These are phyloP conservation scores for Leptopilina clavipes DNA, from an alignment of 1,140 invertebrate species.

Conservation along the genomic window DNA sequence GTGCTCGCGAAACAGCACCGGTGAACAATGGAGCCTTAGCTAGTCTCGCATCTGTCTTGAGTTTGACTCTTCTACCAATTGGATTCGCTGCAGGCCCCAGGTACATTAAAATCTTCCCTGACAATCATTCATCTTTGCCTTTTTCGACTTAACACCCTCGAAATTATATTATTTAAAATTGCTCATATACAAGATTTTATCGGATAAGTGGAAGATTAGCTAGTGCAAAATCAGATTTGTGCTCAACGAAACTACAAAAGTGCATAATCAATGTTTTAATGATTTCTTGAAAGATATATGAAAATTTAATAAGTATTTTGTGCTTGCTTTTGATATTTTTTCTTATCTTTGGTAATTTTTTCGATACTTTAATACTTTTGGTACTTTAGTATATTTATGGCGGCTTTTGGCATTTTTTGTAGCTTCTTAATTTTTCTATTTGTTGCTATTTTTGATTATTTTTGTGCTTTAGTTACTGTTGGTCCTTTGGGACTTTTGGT, in stretches of 20 bases:
- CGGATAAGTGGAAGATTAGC: conserved; percentile 22
- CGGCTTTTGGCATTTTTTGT: no score
- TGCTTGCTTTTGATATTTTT: no score
- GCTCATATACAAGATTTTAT: no score
- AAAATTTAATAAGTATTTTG: no score
- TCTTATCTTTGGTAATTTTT: no score
- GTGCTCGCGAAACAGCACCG: conserved; percentile 54
- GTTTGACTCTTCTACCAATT: conserved; percentile 56
- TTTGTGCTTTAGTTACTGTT: no score
- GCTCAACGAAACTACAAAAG: conserved; percentile 5
- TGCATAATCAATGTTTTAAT: neutral
- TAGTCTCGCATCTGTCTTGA: conserved; percentile 55
- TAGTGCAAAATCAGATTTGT: conserved; percentile 4
- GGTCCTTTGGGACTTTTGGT: no score
- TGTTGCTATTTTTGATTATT: no score
- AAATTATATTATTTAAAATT: no score
- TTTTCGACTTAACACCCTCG: conserved; percentile 33
- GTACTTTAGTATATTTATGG: no score
- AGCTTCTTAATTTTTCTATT: no score
- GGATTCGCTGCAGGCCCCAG: conserved; percentile 66
- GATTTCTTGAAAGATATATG: neutral
- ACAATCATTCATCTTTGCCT: conserved; percentile 35
- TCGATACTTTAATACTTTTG: no score
- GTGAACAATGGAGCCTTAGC: conserved; percentile 54
- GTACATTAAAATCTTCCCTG: conserved; percentile 48